phyloP scores from a whole-genome alignment of 2,113 vertebrate genomes.

The Rhinolophus ferrumequinum region DNA sequence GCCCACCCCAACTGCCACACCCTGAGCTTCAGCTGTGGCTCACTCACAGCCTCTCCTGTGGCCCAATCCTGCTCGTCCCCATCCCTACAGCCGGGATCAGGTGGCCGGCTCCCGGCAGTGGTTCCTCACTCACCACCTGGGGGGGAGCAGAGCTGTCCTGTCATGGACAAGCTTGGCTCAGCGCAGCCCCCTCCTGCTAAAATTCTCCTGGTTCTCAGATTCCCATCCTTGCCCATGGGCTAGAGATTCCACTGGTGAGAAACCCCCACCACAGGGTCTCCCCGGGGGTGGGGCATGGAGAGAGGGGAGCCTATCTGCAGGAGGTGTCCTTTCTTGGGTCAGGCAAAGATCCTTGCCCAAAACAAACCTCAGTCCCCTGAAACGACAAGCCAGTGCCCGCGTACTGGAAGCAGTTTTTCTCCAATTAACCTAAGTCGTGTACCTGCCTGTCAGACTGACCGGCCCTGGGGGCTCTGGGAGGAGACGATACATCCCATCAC shows the following conservation, averaged over 20 bases:
- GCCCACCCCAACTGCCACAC: background rate
- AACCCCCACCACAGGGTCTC: background rate
- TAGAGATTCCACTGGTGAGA: background rate
- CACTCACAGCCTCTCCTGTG: background rate
- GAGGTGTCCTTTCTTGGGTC: background rate
- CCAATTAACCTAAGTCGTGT: conserved; percentile 43
- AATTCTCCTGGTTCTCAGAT: background rate
- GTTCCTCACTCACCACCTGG: background rate
- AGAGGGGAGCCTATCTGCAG: background rate
- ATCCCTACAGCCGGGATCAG: background rate
- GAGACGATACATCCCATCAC: background rate
- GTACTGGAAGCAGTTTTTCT: conserved; percentile 37
- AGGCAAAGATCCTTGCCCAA: background rate
- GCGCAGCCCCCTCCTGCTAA: background rate
- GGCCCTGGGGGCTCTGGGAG: background rate
- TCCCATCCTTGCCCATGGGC: too few relatives aligned
- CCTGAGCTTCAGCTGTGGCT: background rate
- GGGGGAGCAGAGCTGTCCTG: background rate
- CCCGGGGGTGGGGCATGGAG: accelerated
- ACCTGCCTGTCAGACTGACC: background rate
- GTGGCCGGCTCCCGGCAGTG: accelerated
- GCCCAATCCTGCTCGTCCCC: too few relatives aligned
- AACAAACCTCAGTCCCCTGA: background rate
- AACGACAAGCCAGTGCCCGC: background rate
- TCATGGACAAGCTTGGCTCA: accelerated